These are phyloP conservation scores for Brachionus rubens DNA, from an alignment of 1,140 invertebrate genomes.

Conservation along the genomic window DNA sequence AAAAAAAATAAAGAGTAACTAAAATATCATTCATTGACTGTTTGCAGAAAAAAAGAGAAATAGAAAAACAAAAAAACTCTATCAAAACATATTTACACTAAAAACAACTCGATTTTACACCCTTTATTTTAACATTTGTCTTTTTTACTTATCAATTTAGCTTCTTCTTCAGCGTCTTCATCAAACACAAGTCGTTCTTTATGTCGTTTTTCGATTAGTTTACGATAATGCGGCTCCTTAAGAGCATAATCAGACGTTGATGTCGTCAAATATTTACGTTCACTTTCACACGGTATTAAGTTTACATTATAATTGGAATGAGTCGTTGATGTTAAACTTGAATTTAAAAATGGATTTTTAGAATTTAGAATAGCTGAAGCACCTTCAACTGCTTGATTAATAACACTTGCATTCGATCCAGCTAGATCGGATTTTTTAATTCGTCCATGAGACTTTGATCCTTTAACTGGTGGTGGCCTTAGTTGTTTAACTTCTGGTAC, in stretches of 20 bases:
- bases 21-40: no score
- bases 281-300: conserved; percentile 21
- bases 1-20: no score
- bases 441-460: not conserved
- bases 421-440: conserved; percentile 30
- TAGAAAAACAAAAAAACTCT: no score
- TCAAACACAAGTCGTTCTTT: not conserved
- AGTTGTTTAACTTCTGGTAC: not conserved
- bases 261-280: not conserved
- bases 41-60: no score
- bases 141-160: no score
- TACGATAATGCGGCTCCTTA: not conserved
- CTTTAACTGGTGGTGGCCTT: not conserved
- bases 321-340: not conserved
- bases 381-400: conserved; percentile 29
- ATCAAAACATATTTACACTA: no score
- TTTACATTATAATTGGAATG: conserved; percentile 45
- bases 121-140: no score
- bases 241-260: conserved; percentile 12
- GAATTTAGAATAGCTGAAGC: conserved; percentile 22
- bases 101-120: no score
- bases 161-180: not conserved
- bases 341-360: not conserved
- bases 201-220: not conserved
- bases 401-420: conserved; percentile 17